Conservation (phyloP, 2,888 invertebrate species). For the Thymelicus lineola region DNA sequence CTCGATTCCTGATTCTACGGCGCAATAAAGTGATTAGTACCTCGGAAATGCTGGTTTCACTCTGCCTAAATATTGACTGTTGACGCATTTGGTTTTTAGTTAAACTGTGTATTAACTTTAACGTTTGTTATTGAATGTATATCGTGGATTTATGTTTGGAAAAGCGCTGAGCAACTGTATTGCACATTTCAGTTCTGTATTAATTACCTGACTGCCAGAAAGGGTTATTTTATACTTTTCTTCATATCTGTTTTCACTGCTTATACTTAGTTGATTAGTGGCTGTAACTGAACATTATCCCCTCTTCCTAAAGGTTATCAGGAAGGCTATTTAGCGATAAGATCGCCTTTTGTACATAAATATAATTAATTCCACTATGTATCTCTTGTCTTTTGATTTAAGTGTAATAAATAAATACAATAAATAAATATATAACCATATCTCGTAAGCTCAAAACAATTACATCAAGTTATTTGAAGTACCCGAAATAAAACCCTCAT, state of each 20-base stretch:
- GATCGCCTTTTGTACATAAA: too few species aligned
- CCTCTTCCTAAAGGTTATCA: too few species aligned
- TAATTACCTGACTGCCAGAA: too few species aligned
- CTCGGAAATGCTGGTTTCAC: constrained; percentile 42
- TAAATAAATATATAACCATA: too few species aligned
- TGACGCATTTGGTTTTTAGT: constrained; percentile 17
- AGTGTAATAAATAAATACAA: too few species aligned
- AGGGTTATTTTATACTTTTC: too few species aligned
- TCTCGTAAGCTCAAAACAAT: too few species aligned
- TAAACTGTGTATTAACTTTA: background rate
- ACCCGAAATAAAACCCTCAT: background rate
- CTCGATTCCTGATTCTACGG: constrained; percentile 50
- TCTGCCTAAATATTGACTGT: constrained; percentile 43
- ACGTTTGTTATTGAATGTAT: background rate
- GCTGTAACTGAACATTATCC: too few species aligned
- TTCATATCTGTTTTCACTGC: background rate
- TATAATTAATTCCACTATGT: too few species aligned
- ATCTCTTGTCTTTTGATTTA: too few species aligned
- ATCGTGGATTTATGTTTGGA: background rate
- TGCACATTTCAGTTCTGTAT: background rate
- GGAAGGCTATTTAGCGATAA: too few species aligned
- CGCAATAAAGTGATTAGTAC: constrained; percentile 57
- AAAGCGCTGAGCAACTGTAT: background rate
- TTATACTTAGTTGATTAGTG: too few species aligned
- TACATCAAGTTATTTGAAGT: background rate